Percentiles rank a stretch among this genome's conserved stretches.
These are phyloP conservation scores for Drosophila gaucha DNA, from an alignment of 2,888 invertebrate species.

Conservation along the genomic window DNA sequence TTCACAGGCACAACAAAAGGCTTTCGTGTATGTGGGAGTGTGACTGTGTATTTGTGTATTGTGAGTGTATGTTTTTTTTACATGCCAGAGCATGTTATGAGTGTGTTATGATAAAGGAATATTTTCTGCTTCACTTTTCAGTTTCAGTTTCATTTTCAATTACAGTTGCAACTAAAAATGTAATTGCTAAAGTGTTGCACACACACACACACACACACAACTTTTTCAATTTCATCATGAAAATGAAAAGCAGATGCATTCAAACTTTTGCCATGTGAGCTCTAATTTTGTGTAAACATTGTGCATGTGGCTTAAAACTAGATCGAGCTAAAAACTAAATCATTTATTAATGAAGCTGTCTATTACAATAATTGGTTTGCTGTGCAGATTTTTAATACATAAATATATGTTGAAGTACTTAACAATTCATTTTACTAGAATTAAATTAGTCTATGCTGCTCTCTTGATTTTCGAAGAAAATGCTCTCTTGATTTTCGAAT, in stretches of 20 bases:
- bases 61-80: not conserved
- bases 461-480: no score
- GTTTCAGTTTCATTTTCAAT: slow-evolving; percentile 36
- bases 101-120: slow-evolving; percentile 22
- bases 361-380: not conserved
- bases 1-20: slow-evolving; percentile 40
- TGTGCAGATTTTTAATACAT: not conserved
- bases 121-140: slow-evolving; percentile 1
- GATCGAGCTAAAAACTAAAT: no score
- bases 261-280: not conserved
- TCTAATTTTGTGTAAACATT: slow-evolving; percentile 1
- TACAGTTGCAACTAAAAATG: slow-evolving; percentile 31
- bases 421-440: no score
- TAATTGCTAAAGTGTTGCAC: slow-evolving; percentile 51
- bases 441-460: no score
- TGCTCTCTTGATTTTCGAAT: no score
- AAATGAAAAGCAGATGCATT: slow-evolving; percentile 15
- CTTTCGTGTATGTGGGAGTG: slow-evolving; percentile 1
- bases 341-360: not conserved
- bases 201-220: slow-evolving; percentile 13
- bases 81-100: not conserved
- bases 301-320: not conserved
- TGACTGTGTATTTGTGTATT: not conserved
- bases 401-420: no score
- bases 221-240: slow-evolving; percentile 43